A percentile compares a stretch with the other conserved stretches of the same genome.
Evolutionary conservation across 2,113 vertebrate genomes (phyloP).

Genomic region (Microtus montanus): DNA sequence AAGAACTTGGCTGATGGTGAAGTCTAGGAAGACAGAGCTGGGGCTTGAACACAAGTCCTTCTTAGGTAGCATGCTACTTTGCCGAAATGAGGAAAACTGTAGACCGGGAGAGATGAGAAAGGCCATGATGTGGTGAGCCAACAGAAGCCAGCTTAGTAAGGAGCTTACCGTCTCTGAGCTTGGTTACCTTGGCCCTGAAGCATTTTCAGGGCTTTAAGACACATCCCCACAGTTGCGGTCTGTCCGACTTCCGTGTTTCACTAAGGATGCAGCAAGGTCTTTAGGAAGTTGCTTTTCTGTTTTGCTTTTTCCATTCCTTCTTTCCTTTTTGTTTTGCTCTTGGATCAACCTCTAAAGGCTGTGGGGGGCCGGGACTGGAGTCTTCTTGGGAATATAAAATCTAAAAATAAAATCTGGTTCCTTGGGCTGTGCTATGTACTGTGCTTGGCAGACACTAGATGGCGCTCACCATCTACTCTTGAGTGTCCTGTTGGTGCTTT

Average conservation of each 20-base stretch:
- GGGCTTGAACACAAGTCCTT: neutral
- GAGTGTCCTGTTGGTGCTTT: neutral
- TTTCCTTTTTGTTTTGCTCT: neutral
- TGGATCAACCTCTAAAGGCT: neutral
- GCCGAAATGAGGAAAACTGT: neutral
- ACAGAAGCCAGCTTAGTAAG: neutral
- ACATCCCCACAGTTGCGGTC: neutral
- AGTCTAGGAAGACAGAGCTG: neutral
- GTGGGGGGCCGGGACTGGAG: neutral
- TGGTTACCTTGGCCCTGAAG: neutral
- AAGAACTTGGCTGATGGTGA: neutral
- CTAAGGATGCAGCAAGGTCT: neutral
- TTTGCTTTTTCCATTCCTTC: rapidly evolving
- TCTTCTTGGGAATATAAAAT: neutral
- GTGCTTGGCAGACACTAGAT: slow-evolving; percentile 35
- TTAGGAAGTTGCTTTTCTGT: neutral
- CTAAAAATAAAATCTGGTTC: neutral
- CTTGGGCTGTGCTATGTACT: neutral
- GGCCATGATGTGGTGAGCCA: neutral
- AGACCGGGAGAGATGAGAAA: neutral
- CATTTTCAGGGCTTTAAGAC: neutral
- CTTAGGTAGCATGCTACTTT: neutral
- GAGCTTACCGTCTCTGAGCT: neutral
- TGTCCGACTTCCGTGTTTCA: neutral
- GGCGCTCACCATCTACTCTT: slow-evolving; percentile 38